These are phyloP conservation scores for Pseudomugil tenellus DNA, from an alignment of 2,797 vertebrate species.

Conservation along the genomic window DNA sequence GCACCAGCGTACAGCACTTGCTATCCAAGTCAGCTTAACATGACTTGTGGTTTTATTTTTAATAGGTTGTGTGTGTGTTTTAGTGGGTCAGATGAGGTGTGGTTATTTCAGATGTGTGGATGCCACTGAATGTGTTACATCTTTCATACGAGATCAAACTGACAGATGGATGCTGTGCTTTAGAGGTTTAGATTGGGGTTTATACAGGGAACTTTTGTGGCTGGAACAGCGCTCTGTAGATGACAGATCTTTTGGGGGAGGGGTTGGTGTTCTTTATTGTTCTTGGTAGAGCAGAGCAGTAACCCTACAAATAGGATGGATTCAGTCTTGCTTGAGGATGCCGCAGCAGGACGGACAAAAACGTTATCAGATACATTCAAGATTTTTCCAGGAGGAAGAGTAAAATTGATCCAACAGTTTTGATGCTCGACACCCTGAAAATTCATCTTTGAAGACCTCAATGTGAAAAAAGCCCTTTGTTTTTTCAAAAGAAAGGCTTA, in stretches of 20 bases:
- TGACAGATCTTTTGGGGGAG: conserved; percentile 5
- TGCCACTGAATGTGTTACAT: conserved; percentile 9
- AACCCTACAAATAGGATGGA: conserved; percentile 4
- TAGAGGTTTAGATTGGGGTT: neutral
- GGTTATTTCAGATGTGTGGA: conserved; percentile 36
- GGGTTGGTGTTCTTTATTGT: conserved; percentile 12
- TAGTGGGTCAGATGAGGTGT: conserved; percentile 13
- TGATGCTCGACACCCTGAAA: neutral
- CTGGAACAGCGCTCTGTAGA: neutral
- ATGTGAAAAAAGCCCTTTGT: neutral
- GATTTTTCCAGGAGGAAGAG: conserved; percentile 6
- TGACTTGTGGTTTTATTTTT: conserved; percentile 34
- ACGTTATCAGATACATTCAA: conserved; percentile 9
- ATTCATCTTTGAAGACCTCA: neutral
- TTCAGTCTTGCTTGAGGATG: conserved; percentile 6
- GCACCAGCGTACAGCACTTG: neutral
- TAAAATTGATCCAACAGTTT: neutral
- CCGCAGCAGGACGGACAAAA: conserved; percentile 1
- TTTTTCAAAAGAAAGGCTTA: no score
- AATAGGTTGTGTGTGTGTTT: conserved; percentile 20
- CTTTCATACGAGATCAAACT: conserved; percentile 15
- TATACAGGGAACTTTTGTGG: neutral
- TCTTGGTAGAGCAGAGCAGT: neutral
- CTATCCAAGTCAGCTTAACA: conserved; percentile 2
- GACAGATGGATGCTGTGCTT: conserved; percentile 2